A percentile compares a stretch with the other conserved stretches of the same genome.
Evolutionary conservation across 2,888 invertebrate genomes (phyloP).

Genomic region (Ophonus ardosiacus): DNA sequence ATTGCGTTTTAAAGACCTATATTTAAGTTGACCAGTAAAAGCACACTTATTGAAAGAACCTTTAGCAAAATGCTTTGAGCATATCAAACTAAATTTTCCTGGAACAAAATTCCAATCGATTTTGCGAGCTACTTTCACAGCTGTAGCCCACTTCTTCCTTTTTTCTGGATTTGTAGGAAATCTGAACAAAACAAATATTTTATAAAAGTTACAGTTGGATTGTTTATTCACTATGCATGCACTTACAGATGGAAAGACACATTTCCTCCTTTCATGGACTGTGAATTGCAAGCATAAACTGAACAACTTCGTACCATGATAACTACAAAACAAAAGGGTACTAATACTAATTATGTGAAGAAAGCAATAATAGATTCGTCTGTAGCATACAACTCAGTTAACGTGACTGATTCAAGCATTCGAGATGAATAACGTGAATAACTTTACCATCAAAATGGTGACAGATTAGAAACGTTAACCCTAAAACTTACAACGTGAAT

Average conservation of each 20-base stretch:
- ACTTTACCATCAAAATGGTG: too few relatives aligned
- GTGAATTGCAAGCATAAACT: not conserved
- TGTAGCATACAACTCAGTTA: too few relatives aligned
- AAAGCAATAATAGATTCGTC: too few relatives aligned
- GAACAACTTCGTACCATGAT: not conserved
- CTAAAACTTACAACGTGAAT: too few relatives aligned
- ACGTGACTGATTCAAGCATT: too few relatives aligned
- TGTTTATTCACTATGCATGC: not conserved
- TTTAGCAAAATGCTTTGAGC: constrained; percentile 2
- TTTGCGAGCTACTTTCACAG: not conserved
- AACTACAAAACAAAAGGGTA: not conserved
- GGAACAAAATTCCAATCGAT: not conserved
- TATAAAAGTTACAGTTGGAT: not conserved
- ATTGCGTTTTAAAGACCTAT: not conserved
- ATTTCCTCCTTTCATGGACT: not conserved
- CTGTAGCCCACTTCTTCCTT: not conserved
- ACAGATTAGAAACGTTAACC: too few relatives aligned
- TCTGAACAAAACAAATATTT: not conserved
- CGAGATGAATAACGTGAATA: too few relatives aligned
- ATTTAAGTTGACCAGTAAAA: not conserved
- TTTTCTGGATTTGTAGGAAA: not conserved
- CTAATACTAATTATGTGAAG: too few relatives aligned
- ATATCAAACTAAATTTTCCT: not conserved
- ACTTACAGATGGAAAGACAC: not conserved
- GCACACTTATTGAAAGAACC: not conserved